A percentile compares a stretch with the other conserved stretches of the same genome.
phyloP scores from a whole-genome alignment of 2,797 vertebrate genomes.

The Spatula clypeata region DNA sequence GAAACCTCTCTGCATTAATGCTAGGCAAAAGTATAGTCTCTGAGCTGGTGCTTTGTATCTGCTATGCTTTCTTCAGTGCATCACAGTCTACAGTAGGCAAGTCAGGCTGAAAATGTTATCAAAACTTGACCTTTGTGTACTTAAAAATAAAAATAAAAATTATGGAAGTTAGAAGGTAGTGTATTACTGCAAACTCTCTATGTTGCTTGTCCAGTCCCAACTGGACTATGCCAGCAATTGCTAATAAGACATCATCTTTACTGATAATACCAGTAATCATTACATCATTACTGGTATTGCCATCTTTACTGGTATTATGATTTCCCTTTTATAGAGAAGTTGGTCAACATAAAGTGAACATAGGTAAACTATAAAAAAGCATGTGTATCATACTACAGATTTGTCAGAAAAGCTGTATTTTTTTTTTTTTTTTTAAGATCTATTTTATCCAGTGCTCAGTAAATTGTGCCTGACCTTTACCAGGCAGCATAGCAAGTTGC shows the following conservation, averaged over 20 bases:
- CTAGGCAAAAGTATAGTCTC: neutral
- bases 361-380: neutral
- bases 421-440: neutral
- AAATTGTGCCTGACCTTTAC: neutral
- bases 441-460: neutral
- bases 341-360: neutral
- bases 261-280: neutral
- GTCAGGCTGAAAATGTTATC: neutral
- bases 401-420: neutral
- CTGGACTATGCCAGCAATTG: neutral
- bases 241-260: neutral
- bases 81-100: neutral
- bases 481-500: neutral
- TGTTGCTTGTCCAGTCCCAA: neutral
- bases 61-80: neutral
- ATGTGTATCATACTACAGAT: neutral
- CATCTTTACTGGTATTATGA: neutral
- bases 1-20: neutral
- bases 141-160: neutral
- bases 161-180: neutral
- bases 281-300: neutral
- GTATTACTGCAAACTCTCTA: neutral
- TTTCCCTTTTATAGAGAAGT: neutral
- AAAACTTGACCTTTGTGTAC: neutral
- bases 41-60: neutral